Conservation (phyloP, 2,797 vertebrate genomes). For the Decapterus maruadsi region DNA sequence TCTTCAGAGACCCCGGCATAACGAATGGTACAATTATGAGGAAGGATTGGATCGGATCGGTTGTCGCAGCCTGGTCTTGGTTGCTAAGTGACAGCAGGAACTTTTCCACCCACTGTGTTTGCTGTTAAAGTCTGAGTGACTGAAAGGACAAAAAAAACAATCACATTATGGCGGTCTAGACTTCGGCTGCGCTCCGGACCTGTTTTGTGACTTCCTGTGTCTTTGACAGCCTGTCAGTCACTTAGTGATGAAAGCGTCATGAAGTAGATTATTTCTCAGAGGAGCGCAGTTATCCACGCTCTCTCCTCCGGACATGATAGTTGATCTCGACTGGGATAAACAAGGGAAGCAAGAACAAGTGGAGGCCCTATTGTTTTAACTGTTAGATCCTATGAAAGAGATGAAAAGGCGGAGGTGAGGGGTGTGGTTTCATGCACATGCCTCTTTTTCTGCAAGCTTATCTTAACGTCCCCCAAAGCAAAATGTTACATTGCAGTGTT, state of each 20-base stretch:
- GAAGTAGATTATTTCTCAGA: constrained; percentile 23
- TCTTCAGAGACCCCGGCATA: constrained; percentile 77
- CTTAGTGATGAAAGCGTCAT: constrained; percentile 38
- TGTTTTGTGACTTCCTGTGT: constrained; percentile 46
- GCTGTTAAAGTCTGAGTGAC: constrained; percentile 71
- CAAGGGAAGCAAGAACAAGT: not conserved
- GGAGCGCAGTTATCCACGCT: constrained; percentile 2
- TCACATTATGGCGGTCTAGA: constrained; percentile 74
- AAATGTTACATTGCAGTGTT: constrained; percentile 23
- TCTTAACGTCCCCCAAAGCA: constrained; percentile 30
- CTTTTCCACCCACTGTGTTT: constrained; percentile 81
- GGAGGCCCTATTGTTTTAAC: constrained; percentile 32
- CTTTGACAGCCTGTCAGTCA: constrained; percentile 67
- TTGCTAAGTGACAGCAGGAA: constrained; percentile 85
- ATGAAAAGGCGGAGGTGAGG: constrained; percentile 21
- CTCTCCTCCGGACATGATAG: no score
- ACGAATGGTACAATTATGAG: constrained; percentile 77
- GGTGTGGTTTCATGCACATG: constrained; percentile 29
- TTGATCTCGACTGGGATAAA: constrained; percentile 38
- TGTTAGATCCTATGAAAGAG: constrained; percentile 39
- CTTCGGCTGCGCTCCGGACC: constrained; percentile 41
- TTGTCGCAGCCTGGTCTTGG: constrained; percentile 75
- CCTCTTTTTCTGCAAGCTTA: constrained; percentile 11
- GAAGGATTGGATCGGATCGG: constrained; percentile 69
- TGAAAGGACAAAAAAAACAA: constrained; percentile 72